Evolutionary conservation across 2,888 invertebrate genomes (phyloP).

Genomic region (Megastigmus dorsalis): DNA sequence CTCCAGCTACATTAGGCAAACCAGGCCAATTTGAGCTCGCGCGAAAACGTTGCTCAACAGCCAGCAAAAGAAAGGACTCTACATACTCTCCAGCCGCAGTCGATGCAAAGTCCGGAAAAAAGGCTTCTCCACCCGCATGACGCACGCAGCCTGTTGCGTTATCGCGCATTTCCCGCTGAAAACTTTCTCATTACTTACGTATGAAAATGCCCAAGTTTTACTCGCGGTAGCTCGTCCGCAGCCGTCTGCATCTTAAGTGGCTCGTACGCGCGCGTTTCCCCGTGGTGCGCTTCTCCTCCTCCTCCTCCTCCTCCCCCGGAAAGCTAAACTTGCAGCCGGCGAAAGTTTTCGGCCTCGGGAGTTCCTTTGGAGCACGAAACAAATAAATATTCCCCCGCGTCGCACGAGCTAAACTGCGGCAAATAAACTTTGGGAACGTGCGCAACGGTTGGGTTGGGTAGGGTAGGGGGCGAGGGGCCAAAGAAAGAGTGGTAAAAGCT

Average conservation of each 20-base stretch:
- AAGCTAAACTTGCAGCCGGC: conserved; percentile 26
- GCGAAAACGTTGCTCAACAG: too few species aligned
- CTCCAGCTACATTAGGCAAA: too few species aligned
- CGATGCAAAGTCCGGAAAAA: neutral
- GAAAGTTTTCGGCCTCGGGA: conserved; percentile 21
- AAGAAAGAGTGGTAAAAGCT: conserved; percentile 16
- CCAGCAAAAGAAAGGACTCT: neutral
- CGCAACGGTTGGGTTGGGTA: too few species aligned
- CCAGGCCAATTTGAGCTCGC: too few species aligned
- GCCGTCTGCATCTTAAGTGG: conserved; percentile 31
- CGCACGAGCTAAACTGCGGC: neutral
- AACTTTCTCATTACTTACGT: conserved; percentile 52
- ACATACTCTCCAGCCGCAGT: too few species aligned
- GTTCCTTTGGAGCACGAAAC: conserved; percentile 44
- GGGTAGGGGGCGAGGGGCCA: too few species aligned
- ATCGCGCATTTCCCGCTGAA: conserved; percentile 16
- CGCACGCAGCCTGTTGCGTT: conserved; percentile 36
- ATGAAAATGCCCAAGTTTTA: conserved; percentile 45
- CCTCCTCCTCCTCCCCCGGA: too few species aligned
- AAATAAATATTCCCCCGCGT: conserved; percentile 56
- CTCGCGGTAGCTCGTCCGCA: neutral
- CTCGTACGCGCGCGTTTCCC: neutral
- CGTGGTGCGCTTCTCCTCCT: too few species aligned
- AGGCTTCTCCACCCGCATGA: too few species aligned
- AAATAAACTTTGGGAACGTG: conserved; percentile 43